phyloP scores from a whole-genome alignment of 2,797 vertebrate species.

The Dendrocincla fuliginosa region DNA sequence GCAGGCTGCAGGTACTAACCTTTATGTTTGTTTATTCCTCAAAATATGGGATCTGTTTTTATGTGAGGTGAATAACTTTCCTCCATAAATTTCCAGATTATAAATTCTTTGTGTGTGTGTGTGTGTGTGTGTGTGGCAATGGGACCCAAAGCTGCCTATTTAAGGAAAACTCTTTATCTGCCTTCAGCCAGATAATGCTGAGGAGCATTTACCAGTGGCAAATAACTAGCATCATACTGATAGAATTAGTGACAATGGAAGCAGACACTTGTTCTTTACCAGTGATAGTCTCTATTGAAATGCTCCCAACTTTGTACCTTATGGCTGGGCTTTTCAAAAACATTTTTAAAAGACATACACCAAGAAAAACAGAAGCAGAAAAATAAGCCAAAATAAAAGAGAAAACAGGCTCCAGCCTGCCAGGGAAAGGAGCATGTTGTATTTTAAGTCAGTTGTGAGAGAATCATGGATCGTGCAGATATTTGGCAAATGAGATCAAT shows the following conservation, averaged over 20 bases:
- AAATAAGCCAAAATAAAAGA: neutral
- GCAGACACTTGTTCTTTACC: accelerated
- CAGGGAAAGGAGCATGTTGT: neutral
- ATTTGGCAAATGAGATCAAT: conserved; percentile 28
- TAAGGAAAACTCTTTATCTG: neutral
- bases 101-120: neutral
- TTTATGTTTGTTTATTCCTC: neutral
- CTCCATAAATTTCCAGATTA: neutral
- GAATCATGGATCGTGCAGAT: neutral
- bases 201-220: neutral
- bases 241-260: neutral
- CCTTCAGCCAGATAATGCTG: neutral
- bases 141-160: neutral
- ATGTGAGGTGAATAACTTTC: neutral
- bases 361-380: neutral
- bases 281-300: neutral
- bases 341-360: neutral
- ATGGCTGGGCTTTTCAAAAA: neutral
- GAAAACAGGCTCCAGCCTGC: neutral
- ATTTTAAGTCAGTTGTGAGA: neutral
- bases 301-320: neutral
- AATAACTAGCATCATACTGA: neutral
- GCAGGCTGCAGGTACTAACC: neutral
- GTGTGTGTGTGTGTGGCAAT: neutral
- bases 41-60: accelerated